Evolutionary conservation across 2,888 invertebrate species (phyloP).

Genomic region (Encarsia formosa): DNA sequence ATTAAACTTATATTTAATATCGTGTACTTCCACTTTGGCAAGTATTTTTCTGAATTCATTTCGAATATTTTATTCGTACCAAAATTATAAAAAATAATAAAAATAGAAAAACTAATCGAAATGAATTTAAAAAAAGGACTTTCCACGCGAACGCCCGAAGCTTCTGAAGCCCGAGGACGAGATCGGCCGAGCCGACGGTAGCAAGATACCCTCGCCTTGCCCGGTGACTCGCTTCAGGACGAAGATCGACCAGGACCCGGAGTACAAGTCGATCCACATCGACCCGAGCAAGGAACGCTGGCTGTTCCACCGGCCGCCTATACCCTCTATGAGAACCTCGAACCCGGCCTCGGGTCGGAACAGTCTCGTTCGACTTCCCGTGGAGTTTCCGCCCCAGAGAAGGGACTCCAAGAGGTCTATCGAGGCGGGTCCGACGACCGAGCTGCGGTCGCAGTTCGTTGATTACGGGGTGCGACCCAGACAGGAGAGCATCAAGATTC

Average conservation of each 20-base stretch:
- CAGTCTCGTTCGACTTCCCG: conserved; percentile 12
- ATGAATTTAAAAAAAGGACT: conserved; percentile 40
- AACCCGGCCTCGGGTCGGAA: conserved; percentile 28
- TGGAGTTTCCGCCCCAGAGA: conserved; percentile 2
- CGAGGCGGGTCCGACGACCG: conserved; percentile 35
- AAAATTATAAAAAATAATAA: too few species aligned
- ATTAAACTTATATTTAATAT: too few species aligned
- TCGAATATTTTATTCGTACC: too few species aligned
- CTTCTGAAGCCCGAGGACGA: conserved; percentile 48
- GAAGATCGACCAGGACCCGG: conserved; percentile 49
- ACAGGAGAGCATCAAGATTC: conserved; percentile 42
- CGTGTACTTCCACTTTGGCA: too few species aligned
- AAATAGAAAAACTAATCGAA: too few species aligned
- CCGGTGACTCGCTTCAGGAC: conserved; percentile 13
- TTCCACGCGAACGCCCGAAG: conserved; percentile 52
- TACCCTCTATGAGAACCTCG: conserved; percentile 34
- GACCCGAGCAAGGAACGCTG: conserved; percentile 30
- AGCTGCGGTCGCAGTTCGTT: conserved; percentile 42
- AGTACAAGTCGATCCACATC: conserved; percentile 48
- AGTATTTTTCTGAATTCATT: too few species aligned
- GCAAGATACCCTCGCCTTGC: conserved; percentile 32
- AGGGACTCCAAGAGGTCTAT: conserved; percentile 10
- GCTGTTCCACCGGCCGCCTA: conserved; percentile 39
- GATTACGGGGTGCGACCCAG: conserved; percentile 41
- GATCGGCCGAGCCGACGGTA: conserved; percentile 46